Evolutionary conservation across 2,888 invertebrate species (phyloP).

Genomic region (Cantharis lateralis): DNA sequence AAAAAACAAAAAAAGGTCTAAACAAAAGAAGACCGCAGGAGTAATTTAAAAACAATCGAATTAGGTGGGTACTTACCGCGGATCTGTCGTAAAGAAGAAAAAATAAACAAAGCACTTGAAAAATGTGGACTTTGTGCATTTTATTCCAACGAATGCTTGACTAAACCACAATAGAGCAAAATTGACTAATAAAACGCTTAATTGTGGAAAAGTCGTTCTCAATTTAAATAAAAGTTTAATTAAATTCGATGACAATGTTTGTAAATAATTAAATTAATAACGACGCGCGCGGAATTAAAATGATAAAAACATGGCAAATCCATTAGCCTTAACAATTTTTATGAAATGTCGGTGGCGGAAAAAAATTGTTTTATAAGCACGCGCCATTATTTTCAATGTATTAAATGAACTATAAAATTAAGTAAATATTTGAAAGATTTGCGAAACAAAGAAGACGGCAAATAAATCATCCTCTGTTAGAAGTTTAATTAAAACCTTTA

Average conservation of each 20-base stretch:
- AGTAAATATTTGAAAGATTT: not conserved
- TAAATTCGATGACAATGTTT: not conserved
- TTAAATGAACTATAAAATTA: not conserved
- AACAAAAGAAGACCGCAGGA: not conserved
- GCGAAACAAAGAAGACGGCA: not conserved
- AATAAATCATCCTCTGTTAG: not conserved
- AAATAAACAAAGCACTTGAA: not conserved
- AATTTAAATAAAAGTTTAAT: not conserved
- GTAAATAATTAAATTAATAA: not conserved
- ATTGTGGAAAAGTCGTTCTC: not conserved
- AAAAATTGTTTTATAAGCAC: not conserved
- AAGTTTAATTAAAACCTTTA: slow-evolving; percentile 15
- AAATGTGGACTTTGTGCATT: not conserved
- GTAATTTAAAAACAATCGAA: not conserved
- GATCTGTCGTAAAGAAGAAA: not conserved
- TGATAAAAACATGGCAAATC: not conserved
- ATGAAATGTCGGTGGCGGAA: not conserved
- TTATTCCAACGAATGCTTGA: not conserved
- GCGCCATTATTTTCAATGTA: not conserved
- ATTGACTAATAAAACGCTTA: not conserved
- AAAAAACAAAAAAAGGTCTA: not conserved
- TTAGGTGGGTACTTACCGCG: not conserved
- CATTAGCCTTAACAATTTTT: not conserved
- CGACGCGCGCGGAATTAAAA: not conserved
- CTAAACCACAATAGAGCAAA: not conserved